Evolutionary conservation across 2,113 vertebrate species (phyloP), one percentile per base, ranked within the genome.

Genomic region (Lophochroa leadbeateri): DNA sequence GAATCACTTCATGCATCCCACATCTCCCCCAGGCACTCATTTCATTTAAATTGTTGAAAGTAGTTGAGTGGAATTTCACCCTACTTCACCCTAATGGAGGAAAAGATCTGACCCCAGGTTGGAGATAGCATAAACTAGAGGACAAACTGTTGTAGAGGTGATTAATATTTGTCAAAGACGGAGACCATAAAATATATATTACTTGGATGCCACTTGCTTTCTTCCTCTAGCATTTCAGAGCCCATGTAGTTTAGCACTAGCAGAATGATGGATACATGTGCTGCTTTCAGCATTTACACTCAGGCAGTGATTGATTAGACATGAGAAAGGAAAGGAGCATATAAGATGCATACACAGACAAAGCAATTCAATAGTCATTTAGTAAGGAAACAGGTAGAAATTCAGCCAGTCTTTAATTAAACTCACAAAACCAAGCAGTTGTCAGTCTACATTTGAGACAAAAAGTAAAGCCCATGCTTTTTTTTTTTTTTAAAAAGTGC

Each of bases 101-200:
- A 64, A 47, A 94, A 24, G 6, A 35, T 75, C 50, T 88, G 64
- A 86, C 80, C 64, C 7, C 14, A 61, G 19, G 29, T 29, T 78
- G 69, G 17, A 81, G 27, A 84, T 41, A n/a, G 9, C 55, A 47
- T 75, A 83, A 77, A 58, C 72, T 33, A 47, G 50, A 83, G 27
- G 83, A 23, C 1, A 11, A 93, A 84, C n/a, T 58, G 13, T 49
- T 93, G 49, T 68, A 57, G 17, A 82, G 33, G 57, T 84, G 92
- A 93, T 94, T 94, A 95, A 86, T 96, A 93, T 60, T 79, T 95
- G 86, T 95, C 72, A 86, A 74, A 96, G 85, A 69, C 17, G 65
- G 52, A 72, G 43, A 19, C 43, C 13, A 53, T 74, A 81, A 90
- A 71, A 94, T 84, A 92, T 82, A 65, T 82, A 83, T 96, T 75